Conservation (phyloP, 1,140 invertebrate species). For the Drepana arcuata region DNA sequence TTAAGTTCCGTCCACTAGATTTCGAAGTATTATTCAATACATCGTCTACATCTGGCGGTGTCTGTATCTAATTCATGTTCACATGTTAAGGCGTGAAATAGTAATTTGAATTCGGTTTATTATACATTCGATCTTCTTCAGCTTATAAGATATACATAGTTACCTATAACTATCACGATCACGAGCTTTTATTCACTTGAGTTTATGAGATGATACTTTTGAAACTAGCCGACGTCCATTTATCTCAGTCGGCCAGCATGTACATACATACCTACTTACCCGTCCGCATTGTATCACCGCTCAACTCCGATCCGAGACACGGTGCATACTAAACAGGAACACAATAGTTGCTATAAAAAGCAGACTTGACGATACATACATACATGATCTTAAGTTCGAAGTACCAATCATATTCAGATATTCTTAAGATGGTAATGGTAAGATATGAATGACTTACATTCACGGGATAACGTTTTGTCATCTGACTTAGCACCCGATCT, state of each 20-base stretch:
- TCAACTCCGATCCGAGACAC: slow-evolving; percentile 16
- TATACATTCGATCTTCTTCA: slow-evolving; percentile 15
- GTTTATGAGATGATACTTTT: slow-evolving; percentile 16
- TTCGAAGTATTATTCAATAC: slow-evolving; percentile 2
- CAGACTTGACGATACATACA: slow-evolving; percentile 20
- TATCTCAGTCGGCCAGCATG: no score
- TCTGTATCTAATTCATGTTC: slow-evolving; percentile 5
- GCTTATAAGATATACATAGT: no score
- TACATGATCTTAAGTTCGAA: no score
- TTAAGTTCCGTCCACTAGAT: slow-evolving; percentile 11
- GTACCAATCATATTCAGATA: no score
- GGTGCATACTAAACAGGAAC: slow-evolving; percentile 31
- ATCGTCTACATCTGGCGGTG: not conserved
- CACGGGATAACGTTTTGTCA: no score
- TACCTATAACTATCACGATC: no score
- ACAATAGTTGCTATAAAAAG: slow-evolving; percentile 43
- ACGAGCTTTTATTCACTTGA: slow-evolving; percentile 10
- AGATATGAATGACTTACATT: no score
- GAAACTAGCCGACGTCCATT: slow-evolving; percentile 13
- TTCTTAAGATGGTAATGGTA: no score
- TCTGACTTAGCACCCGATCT: no score
- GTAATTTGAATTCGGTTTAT: slow-evolving; percentile 14
- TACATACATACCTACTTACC: slow-evolving; percentile 21
- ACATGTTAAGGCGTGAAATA: slow-evolving; percentile 18
- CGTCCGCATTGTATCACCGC: slow-evolving; percentile 28